Percentiles rank a stretch among this genome's conserved stretches.
Conservation (phyloP, 1,140 invertebrate species). For the Lutraria rhynchaena region DNA sequence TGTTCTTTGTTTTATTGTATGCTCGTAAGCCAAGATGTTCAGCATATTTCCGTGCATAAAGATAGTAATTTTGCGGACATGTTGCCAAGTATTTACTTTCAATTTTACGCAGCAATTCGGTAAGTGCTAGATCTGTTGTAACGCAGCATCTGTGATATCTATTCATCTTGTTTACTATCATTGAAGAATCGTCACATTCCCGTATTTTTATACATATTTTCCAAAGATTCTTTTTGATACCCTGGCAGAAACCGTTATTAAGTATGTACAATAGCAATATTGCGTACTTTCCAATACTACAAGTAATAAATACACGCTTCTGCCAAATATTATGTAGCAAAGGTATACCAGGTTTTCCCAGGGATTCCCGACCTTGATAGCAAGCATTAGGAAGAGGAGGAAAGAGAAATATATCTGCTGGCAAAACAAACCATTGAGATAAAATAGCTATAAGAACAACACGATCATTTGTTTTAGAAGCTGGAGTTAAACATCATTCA, state of each 20-base stretch:
- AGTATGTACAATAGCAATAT: background rate
- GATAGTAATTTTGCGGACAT: slow-evolving; percentile 18
- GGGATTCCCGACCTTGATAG: slow-evolving; percentile 5
- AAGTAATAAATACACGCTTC: background rate
- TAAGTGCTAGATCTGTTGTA: background rate
- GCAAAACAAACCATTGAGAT: too few relatives aligned
- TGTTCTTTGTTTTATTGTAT: slow-evolving; percentile 4
- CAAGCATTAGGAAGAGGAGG: background rate
- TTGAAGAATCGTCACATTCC: slow-evolving; percentile 15
- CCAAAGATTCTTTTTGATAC: slow-evolving; percentile 17
- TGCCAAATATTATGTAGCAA: slow-evolving; percentile 22
- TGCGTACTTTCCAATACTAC: slow-evolving; percentile 27
- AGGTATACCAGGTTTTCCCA: slow-evolving; percentile 21
- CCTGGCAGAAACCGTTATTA: background rate
- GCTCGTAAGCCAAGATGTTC: slow-evolving; percentile 19
- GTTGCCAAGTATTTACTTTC: slow-evolving; percentile 30
- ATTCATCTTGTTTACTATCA: slow-evolving; percentile 23
- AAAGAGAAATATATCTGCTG: background rate
- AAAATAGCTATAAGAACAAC: too few relatives aligned
- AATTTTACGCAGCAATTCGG: slow-evolving; percentile 33
- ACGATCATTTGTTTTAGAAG: too few relatives aligned
- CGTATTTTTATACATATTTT: slow-evolving; percentile 13
- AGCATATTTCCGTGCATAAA: slow-evolving; percentile 27
- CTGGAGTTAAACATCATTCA: too few relatives aligned
- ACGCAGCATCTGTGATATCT: slow-evolving; percentile 9